Base-by-base conservation (phyloP, 2,797 vertebrate genomes). In the Tolypeutes matacus region DNA sequence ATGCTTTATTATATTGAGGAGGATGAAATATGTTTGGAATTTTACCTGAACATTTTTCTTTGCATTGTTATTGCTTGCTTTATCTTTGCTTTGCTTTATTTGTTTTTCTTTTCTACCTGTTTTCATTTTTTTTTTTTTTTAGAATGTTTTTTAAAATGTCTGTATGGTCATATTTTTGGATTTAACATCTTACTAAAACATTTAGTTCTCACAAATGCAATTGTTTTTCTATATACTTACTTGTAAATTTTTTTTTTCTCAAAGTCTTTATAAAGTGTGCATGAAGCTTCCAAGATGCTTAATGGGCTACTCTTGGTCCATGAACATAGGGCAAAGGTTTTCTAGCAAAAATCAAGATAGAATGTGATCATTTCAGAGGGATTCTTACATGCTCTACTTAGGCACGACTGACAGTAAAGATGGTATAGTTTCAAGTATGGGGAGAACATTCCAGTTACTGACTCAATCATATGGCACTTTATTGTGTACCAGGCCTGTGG, bases 351-450 rank as follows among this genome's bases (percentile, higher is more conserved):
- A 7, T 3, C 62, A 76, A 73, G 18, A 73, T 21, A 89, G 21
- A 65, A 76, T 84, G 39, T 86, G 36, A 93, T 67, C 31, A 69
- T 93, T 95, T 94, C 73, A 60, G 65, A 94, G 69, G 29, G 7
- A 82, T 20, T 85, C 31, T 73, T 18, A 62, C 3, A 67, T 31
- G 7, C 10, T 73, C 64, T 58, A 18, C 3, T 12, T 80, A 88
- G 72, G 27, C 46, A 77, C 13, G 51, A 12, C 51, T 80, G 77
- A 69, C 53, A 77, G 39, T 31, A 84, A 80, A 81, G 77, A 76
- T n/a, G 34, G 49, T 25, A 46, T 42, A 7, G 17, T 65, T 92
- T 94, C 56, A 29, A 64, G 12, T 5, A 34, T 27, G n/a, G 23
- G 42, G 23, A 34, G 20, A 82, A 39, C 5, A 34, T 0, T 49